Base-by-base conservation (phyloP, 2,888 invertebrate species). In the Notocelia uddmanniana region DNA sequence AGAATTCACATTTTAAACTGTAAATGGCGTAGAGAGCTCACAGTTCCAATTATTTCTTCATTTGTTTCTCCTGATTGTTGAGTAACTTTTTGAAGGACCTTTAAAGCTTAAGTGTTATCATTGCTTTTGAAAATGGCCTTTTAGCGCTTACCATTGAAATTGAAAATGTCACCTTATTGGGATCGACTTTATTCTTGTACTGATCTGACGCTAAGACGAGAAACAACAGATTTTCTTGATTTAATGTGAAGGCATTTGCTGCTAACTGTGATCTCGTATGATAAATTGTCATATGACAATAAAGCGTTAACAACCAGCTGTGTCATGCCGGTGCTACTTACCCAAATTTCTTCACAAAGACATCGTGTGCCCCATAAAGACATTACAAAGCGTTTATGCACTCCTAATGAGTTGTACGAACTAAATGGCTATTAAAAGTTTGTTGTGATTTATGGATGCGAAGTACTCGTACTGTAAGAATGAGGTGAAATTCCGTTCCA, bases 201-300 rank as follows among this genome's bases (percentile, higher is more conserved):
- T n/a, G n/a, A n/a, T n/a, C 8, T 31, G 8, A 31, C 31, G 31
- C 31, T 31, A 6, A 31, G 31, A 31, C 8, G 31, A 31, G 8
- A 31, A 1, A 31, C 31, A 31, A 6, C 31, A 31, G 31, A 31
- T 31, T 31, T 0, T 31, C 8, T 31, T 8, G 8, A 5, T 2
- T 45, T 45, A 45, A 45, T 50, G 50, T 9, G n/a, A 9, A 18
- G 21, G 37, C 23, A 41, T 64, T 23, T 55, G 45, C 48, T 34
- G 21, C 21, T 34, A 68, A 68, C 68, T 37, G 59, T 52, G n/a
- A n/a, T n/a, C n/a, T n/a, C n/a, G 21, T 55, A 21, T 55, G 62
- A 62, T 69, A 48, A 69, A 69, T 69, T 18, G 62, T 55, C 69
- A 31, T n/a, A 18, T 34, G 62, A 62, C 62, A 69, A 68, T 63